Base-by-base conservation (phyloP, 2,797 vertebrate genomes). In the Microctenopoma lineatum region DNA sequence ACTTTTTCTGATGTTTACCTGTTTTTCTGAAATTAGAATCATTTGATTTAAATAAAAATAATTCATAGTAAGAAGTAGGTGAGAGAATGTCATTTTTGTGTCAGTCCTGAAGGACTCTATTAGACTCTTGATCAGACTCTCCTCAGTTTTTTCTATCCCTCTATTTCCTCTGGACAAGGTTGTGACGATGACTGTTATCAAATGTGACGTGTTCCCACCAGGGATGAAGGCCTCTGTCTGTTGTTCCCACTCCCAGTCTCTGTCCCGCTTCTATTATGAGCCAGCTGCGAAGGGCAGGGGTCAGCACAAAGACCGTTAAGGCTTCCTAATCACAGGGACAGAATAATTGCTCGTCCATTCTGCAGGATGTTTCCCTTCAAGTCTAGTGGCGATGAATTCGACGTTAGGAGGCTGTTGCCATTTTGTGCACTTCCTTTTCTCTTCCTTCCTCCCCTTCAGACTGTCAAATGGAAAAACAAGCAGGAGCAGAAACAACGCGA, bases 261-360 rank as follows among this genome's bases (percentile, higher is more conserved):
- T 45, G 73, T 54, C 59, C 48, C 75, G 71, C 66, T 81, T 84
- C 85, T 86, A 87, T 92, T 84, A 87, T 86, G 63, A 90, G 80
- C 77, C 89, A 86, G 88, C 86, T 90, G 87, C 79, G 83, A 38
- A 81, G 93, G 90, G 81, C 86, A 88, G 58, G 75, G 93, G 90
- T 92, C 88, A 90, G 69, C 60, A 46, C 63, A 75, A 73, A 84
- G 79, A 86, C 81, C 66, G 66, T 91, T 90, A 89, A 85, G 68
- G 79, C 81, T 76, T 84, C 75, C 77, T 87, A 87, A 91, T 91
- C 87, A 89, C 81, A 72, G 75, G 73, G 80, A 82, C 73, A 73
- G 47, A 84, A 83, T 89, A 84, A 91, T 86, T 89, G 77, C 75
- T 61, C 69, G 56, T 62, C 79, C 64, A 69, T 77, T 85, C 70